These are phyloP conservation scores for Nemotelus nigrinus DNA, from an alignment of 2,888 invertebrate genomes.

Conservation along the genomic window DNA sequence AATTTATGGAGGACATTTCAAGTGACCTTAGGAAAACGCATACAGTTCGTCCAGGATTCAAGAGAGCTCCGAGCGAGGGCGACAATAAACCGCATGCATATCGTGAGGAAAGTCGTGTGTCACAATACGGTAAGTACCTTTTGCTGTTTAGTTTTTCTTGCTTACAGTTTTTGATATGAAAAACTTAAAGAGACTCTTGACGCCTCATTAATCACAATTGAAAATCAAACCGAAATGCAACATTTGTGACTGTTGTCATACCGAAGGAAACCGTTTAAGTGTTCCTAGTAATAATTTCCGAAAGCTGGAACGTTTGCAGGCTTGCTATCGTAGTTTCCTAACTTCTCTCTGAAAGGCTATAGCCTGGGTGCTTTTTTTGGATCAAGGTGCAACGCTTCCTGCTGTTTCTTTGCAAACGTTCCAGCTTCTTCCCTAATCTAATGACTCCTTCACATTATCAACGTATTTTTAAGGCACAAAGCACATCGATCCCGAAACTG, in stretches of 20 bases:
- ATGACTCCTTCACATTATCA: neutral
- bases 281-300: too few relatives aligned
- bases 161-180: too few relatives aligned
- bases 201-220: neutral
- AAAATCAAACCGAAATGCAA: neutral
- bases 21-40: constrained; percentile 68
- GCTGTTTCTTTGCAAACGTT: neutral
- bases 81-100: constrained; percentile 72
- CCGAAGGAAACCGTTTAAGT: too few relatives aligned
- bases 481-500: constrained; percentile 79
- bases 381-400: neutral
- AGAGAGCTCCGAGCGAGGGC: constrained; percentile 62
- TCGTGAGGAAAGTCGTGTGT: constrained; percentile 75
- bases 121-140: constrained; percentile 74
- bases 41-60: constrained; percentile 62
- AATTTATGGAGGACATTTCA: constrained; percentile 74
- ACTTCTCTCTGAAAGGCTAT: neutral
- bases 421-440: neutral
- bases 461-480: constrained; percentile 71
- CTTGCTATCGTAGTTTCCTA: neutral
- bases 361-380: neutral
- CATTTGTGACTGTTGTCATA: constrained; percentile 24
- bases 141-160: neutral
- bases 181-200: neutral
- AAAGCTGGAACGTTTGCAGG: too few relatives aligned